Conservation (phyloP, 2,888 invertebrate genomes). For the Omphaloscelis lunosa region DNA sequence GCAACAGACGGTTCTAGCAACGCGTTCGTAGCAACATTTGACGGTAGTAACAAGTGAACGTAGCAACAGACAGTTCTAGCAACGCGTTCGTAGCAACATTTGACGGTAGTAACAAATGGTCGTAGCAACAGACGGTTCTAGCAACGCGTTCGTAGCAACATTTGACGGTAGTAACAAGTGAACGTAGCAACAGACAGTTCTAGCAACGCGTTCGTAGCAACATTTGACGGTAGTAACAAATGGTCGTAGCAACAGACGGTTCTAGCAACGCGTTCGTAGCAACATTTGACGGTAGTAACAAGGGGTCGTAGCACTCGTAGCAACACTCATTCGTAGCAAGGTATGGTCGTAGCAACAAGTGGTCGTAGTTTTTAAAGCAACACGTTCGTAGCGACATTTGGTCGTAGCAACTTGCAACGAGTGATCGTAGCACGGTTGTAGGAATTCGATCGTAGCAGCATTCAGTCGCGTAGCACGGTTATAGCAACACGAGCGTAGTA, state of each 20-base stretch:
- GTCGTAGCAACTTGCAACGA: not conserved
- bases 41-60: not conserved
- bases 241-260: not conserved
- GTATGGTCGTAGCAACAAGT: not conserved
- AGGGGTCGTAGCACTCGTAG: not conserved
- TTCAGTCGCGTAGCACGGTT: not conserved
- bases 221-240: too few species aligned
- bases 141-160: not conserved
- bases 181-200: not conserved
- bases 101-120: not conserved
- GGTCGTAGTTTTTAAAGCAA: not conserved
- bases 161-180: too few species aligned
- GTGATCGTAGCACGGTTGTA: not conserved
- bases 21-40: not conserved
- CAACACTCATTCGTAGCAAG: not conserved
- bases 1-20: not conserved
- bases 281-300: not conserved
- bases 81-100: not conserved
- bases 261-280: not conserved
- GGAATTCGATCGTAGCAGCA: not conserved
- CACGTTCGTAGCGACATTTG: not conserved
- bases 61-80: constrained; percentile 9
- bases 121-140: not conserved
- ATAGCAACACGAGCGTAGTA: not conserved
- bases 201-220: not conserved